These are phyloP conservation scores for Sternotherus odoratus DNA, from an alignment of 2,797 vertebrate species.

Conservation along the genomic window DNA sequence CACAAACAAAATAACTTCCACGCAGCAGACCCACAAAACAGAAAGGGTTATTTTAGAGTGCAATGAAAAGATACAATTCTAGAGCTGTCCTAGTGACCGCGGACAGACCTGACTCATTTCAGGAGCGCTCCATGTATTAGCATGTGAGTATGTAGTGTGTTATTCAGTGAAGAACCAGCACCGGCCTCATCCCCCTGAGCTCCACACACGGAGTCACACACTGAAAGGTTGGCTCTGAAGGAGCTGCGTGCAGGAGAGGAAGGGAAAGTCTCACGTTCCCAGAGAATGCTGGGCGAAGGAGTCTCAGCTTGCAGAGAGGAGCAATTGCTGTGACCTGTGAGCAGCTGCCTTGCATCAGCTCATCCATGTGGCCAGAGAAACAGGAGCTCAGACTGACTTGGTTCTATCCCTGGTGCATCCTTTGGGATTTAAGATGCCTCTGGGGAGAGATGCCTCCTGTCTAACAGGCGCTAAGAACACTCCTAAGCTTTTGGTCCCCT, in stretches of 20 bases:
- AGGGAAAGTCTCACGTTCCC: not conserved
- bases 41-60: not conserved
- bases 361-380: conserved; percentile 38
- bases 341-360: conserved; percentile 46
- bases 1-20: no score
- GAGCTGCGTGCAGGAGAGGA: not conserved
- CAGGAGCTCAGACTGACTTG: conserved; percentile 13
- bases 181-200: no score
- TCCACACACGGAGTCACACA: not conserved
- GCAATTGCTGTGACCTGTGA: conserved; percentile 35
- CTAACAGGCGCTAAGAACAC: not conserved
- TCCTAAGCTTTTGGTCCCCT: not conserved
- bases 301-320: conserved; percentile 35
- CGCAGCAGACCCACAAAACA: no score
- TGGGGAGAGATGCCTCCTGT: not conserved
- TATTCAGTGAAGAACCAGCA: not conserved
- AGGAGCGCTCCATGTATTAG: not conserved
- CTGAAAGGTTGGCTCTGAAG: not conserved
- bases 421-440: conserved; percentile 35
- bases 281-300: not conserved
- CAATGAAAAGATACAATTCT: not conserved
- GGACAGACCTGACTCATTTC: not conserved
- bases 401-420: not conserved
- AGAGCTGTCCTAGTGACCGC: no score
- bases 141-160: no score